Evolutionary conservation across 2,797 vertebrate genomes (phyloP).

Genomic region (Choloepus didactylus): DNA sequence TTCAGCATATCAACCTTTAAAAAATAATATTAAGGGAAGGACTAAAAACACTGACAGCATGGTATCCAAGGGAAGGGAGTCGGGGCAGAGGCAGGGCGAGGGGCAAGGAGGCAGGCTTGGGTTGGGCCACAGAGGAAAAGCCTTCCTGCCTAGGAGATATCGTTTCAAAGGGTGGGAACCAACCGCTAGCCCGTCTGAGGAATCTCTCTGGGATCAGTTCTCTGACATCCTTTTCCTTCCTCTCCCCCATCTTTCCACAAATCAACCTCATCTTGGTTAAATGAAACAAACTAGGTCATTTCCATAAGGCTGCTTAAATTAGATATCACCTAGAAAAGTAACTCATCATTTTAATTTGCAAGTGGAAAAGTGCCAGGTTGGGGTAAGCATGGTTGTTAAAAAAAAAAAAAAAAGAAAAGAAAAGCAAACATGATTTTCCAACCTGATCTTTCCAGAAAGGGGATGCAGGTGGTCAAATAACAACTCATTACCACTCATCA

Average conservation of each 20-base stretch:
- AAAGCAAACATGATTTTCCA: slow-evolving; percentile 53
- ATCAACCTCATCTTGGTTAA: slow-evolving; percentile 5
- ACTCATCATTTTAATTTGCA: slow-evolving; percentile 33
- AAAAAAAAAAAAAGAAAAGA: background rate
- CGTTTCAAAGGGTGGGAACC: background rate
- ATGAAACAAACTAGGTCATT: background rate
- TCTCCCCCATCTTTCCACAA: background rate
- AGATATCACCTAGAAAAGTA: slow-evolving; percentile 25
- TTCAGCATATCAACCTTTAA: slow-evolving; percentile 83
- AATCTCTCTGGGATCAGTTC: background rate
- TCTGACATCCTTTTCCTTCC: background rate
- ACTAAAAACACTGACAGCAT: slow-evolving; percentile 72
- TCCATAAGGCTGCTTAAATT: slow-evolving; percentile 7
- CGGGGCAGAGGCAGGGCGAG: background rate
- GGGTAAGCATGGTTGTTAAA: background rate
- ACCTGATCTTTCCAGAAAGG: slow-evolving; percentile 40
- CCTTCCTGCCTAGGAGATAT: background rate
- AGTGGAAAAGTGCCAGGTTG: slow-evolving; percentile 17
- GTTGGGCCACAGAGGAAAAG: background rate
- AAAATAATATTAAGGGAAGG: slow-evolving; percentile 80
- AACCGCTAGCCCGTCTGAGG: background rate
- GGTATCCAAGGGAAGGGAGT: background rate
- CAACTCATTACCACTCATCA: background rate
- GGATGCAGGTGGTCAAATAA: background rate
- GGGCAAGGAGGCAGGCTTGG: background rate